A percentile compares a stretch with the other conserved stretches of the same genome.
Conservation (phyloP, 2,888 invertebrate species). For the Ditula angustiorana region DNA sequence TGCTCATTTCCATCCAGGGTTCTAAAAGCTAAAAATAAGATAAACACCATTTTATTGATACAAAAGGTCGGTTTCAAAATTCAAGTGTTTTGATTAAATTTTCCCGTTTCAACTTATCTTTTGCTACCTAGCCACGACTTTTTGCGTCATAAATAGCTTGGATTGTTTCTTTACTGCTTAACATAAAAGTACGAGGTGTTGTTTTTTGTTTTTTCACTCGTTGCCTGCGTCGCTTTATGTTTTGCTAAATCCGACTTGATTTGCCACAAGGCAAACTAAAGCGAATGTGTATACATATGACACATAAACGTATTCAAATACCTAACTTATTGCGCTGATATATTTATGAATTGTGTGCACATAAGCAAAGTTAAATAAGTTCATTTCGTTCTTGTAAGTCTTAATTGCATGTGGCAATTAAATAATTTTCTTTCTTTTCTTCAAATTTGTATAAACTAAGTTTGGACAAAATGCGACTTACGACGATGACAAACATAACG, state of each 20-base stretch:
- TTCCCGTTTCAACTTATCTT: background rate
- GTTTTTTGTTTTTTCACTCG: no score
- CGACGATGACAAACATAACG: conserved; percentile 69
- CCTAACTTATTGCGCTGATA: no score
- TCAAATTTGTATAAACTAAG: no score
- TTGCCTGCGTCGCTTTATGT: no score
- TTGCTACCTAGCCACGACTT: background rate
- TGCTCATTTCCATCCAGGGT: conserved; percentile 70
- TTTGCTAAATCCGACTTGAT: no score
- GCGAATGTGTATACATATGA: no score
- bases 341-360: no score
- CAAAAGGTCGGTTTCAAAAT: background rate
- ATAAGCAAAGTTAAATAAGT: no score
- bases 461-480: no score
- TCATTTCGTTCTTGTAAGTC: background rate
- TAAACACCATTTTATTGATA: background rate
- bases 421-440: background rate
- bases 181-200: background rate
- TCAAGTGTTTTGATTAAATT: background rate
- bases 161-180: background rate
- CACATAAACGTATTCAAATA: no score
- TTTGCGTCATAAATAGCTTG: background rate
- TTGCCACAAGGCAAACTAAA: no score
- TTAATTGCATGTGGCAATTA: background rate
- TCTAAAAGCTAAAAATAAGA: conserved; percentile 60